Conservation (phyloP, 2,113 vertebrate species). For the Coptodon rendalli region DNA sequence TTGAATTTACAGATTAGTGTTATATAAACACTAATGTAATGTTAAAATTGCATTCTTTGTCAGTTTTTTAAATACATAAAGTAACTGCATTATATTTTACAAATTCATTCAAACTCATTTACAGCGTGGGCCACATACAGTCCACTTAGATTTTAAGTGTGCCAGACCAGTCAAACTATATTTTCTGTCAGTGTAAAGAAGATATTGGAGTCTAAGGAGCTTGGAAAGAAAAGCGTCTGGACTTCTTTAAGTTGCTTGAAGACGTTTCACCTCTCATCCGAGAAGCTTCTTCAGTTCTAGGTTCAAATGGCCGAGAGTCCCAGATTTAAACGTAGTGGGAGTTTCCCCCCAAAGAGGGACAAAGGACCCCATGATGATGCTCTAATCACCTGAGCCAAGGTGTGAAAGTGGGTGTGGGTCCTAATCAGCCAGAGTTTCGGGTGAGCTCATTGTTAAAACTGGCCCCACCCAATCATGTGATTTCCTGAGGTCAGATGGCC, state of each 20-base stretch:
- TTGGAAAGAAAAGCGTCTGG: accelerated
- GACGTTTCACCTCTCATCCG: no score
- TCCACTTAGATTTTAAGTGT: neutral
- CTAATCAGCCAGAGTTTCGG: no score
- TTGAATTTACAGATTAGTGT: neutral
- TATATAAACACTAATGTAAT: neutral
- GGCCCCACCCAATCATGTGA: no score
- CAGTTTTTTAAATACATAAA: neutral
- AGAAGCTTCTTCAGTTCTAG: no score
- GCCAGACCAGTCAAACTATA: neutral
- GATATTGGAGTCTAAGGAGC: accelerated
- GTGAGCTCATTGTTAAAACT: no score
- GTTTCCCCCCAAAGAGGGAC: no score
- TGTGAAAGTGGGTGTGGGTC: no score
- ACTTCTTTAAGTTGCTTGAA: no score
- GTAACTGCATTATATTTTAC: neutral
- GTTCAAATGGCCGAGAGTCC: no score
- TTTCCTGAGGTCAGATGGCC: no score
- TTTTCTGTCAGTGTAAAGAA: neutral
- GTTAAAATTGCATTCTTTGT: neutral
- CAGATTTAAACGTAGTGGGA: accelerated
- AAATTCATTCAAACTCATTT: neutral
- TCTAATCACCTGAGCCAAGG: accelerated
- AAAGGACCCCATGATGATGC: no score
- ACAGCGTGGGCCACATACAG: neutral